Conservation (phyloP, 2,888 invertebrate species). For the Podotricha telesiphe region DNA sequence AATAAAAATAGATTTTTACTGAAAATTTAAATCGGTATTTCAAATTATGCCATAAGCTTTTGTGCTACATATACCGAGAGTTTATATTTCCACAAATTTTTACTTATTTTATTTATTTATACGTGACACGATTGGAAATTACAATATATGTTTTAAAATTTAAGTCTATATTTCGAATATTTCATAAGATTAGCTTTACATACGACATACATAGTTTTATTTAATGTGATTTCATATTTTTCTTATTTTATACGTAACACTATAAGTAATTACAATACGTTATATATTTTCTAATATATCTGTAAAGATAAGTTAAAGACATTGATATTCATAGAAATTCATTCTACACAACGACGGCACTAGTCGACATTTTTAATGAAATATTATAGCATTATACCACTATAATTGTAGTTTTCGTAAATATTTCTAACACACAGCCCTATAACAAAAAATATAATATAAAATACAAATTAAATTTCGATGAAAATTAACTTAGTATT, state of each 20-base stretch:
- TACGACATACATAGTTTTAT: neutral
- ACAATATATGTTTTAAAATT: constrained; percentile 10
- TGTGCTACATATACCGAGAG: neutral
- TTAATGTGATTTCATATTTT: neutral
- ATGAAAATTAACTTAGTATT: neutral
- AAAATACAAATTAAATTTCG: constrained; percentile 34
- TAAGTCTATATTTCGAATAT: neutral
- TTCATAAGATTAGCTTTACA: neutral
- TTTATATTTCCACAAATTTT: neutral
- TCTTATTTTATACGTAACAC: neutral
- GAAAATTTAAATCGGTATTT: constrained; percentile 6
- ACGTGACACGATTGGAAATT: neutral
- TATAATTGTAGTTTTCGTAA: neutral
- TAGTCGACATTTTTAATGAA: neutral
- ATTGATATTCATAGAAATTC: neutral
- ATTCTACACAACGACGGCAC: neutral
- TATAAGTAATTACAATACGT: neutral
- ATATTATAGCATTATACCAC: neutral
- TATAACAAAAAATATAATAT: constrained; percentile 40
- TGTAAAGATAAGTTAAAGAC: neutral
- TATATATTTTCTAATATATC: neutral
- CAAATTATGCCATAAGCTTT: neutral
- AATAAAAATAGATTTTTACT: constrained; percentile 13
- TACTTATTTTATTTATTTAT: neutral
- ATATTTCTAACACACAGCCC: constrained; percentile 46